Percentiles rank a stretch among this genome's conserved stretches.
These are phyloP conservation scores for Geococcyx californianus DNA, from an alignment of 2,113 vertebrate species.

Conservation along the genomic window DNA sequence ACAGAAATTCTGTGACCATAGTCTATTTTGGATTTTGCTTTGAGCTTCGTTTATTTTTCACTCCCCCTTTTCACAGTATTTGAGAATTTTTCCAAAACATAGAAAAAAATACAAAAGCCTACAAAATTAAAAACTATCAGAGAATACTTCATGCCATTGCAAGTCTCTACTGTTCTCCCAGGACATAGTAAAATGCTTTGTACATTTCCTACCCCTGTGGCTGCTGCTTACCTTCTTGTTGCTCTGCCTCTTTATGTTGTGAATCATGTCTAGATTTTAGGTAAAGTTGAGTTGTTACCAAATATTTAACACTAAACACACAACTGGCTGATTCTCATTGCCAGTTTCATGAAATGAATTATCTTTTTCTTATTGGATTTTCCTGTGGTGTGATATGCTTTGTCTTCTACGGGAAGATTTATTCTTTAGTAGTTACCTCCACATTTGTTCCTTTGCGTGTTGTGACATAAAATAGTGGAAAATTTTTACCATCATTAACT, in stretches of 20 bases:
- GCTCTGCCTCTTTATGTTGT: neutral
- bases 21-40: neutral
- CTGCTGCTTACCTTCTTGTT: neutral
- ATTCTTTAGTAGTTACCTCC: neutral
- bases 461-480: neutral
- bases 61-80: neutral
- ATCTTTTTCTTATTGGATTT: neutral
- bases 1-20: neutral
- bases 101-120: neutral
- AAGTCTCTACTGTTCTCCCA: neutral
- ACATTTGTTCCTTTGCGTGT: neutral
- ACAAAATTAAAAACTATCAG: neutral
- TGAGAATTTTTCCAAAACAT: neutral
- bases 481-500: neutral
- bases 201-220: neutral
- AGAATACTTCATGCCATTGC: neutral
- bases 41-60: neutral
- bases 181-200: neutral
- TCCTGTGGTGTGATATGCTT: neutral
- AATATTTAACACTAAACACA: neutral
- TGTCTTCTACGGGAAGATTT: neutral
- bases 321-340: neutral
- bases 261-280: neutral
- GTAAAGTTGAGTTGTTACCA: neutral
- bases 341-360: neutral